phyloP scores from a whole-genome alignment of 2,888 invertebrate species.

The Azorinus chamasolen region DNA sequence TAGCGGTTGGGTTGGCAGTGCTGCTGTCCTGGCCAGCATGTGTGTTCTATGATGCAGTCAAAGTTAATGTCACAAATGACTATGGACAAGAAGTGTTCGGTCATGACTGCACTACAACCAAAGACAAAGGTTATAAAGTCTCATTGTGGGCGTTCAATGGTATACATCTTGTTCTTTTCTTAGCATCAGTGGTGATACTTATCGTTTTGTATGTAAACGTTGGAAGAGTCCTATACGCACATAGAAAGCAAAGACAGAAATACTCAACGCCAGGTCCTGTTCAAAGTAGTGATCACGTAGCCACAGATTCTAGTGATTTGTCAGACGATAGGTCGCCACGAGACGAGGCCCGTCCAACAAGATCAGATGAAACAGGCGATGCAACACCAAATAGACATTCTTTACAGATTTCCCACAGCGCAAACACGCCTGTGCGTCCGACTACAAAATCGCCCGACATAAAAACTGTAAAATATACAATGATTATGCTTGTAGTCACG shows the following conservation, averaged over 20 bases:
- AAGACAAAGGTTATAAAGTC: slow-evolving; percentile 46
- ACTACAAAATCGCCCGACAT: slow-evolving; percentile 8
- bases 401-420: too few relatives aligned
- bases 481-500: slow-evolving; percentile 62
- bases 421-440: too few relatives aligned
- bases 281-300: neutral
- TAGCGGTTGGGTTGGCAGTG: slow-evolving; percentile 41
- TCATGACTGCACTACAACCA: slow-evolving; percentile 71
- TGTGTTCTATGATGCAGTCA: slow-evolving; percentile 68
- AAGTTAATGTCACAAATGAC: slow-evolving; percentile 55
- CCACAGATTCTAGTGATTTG: neutral
- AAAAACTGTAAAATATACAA: slow-evolving; percentile 59
- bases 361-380: too few relatives aligned
- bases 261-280: slow-evolving; percentile 1
- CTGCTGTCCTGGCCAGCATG: slow-evolving; percentile 68
- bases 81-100: slow-evolving; percentile 49
- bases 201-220: slow-evolving; percentile 68
- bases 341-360: neutral
- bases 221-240: slow-evolving; percentile 53
- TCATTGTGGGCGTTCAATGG: slow-evolving; percentile 70
- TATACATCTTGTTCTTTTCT: slow-evolving; percentile 65
- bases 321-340: neutral
- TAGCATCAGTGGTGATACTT: slow-evolving; percentile 55
- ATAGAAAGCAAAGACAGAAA: slow-evolving; percentile 12
- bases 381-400: too few relatives aligned